phyloP scores from a whole-genome alignment of 1,140 invertebrate species.

The Drosophila obscura region DNA sequence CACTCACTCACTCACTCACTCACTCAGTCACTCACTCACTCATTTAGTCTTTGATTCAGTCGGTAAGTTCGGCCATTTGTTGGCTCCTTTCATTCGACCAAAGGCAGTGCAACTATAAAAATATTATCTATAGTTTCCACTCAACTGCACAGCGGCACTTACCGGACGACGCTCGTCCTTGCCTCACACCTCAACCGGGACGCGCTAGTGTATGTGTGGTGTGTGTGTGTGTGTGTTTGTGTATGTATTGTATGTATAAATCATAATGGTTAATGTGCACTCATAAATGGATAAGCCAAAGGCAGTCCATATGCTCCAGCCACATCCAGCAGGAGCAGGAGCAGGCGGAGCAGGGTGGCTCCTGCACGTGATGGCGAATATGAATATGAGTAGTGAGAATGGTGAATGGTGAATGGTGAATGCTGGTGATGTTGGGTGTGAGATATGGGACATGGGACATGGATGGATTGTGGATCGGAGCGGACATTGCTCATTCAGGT shows the following conservation, averaged over 20 bases:
- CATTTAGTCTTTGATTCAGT: too few species aligned
- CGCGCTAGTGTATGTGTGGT: not conserved
- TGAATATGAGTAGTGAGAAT: slow-evolving; percentile 21
- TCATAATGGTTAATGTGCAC: slow-evolving; percentile 79
- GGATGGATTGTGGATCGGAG: slow-evolving; percentile 3
- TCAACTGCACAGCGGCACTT: slow-evolving; percentile 78
- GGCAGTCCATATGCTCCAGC: slow-evolving; percentile 44
- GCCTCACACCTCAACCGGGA: not conserved
- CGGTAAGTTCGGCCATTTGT: too few species aligned
- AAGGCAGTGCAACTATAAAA: slow-evolving; percentile 68
- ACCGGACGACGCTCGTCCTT: slow-evolving; percentile 62
- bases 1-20: too few species aligned
- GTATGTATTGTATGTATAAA: slow-evolving; percentile 53
- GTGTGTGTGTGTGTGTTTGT: not conserved
- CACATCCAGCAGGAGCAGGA: slow-evolving; percentile 9
- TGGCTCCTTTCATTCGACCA: too few species aligned
- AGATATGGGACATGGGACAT: not conserved
- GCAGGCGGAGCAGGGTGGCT: not conserved
- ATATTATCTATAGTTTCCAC: slow-evolving; percentile 83
- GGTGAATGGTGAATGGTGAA: slow-evolving; percentile 6
- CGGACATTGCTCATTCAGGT: slow-evolving; percentile 58
- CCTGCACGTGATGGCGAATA: slow-evolving; percentile 8
- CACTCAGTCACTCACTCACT: too few species aligned
- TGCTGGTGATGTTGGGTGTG: not conserved
- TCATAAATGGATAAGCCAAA: slow-evolving; percentile 74